Evolutionary conservation across 2,113 vertebrate species (phyloP).

Genomic region (Apodemus speciosus): DNA sequence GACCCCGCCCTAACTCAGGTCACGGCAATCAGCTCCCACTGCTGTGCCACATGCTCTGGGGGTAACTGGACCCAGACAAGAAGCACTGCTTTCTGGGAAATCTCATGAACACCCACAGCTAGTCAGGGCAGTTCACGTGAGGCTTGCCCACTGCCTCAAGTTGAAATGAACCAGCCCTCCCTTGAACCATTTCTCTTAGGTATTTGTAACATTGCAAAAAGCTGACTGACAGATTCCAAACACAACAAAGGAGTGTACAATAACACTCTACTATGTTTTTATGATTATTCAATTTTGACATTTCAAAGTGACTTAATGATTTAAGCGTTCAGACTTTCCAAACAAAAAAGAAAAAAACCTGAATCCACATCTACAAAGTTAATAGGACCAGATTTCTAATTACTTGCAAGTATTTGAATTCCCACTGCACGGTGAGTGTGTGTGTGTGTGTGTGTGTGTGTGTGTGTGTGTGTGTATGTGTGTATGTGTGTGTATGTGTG

Average conservation of each 20-base stretch:
- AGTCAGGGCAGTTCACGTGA: not conserved
- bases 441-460: not conserved
- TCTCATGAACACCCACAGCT: not conserved
- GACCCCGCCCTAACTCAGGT: not conserved
- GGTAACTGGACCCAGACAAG: not conserved
- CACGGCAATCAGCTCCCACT: not conserved
- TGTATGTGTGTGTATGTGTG: too few relatives aligned
- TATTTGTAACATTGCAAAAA: not conserved
- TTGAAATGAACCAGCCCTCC: not conserved
- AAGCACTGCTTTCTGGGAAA: not conserved
- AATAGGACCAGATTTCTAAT: not conserved
- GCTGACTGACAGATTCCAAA: not conserved
- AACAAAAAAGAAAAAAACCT: not conserved
- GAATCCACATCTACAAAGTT: not conserved
- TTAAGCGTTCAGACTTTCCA: not conserved
- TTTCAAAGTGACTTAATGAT: slow-evolving; percentile 27
- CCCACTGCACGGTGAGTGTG: not conserved
- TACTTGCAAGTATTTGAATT: not conserved
- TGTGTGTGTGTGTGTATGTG: not conserved
- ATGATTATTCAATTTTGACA: not conserved
- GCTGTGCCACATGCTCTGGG: not conserved
- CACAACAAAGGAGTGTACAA: not conserved
- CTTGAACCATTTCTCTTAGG: not conserved
- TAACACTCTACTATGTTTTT: not conserved
- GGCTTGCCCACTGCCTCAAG: not conserved